Evolutionary conservation across 2,888 invertebrate genomes (phyloP).

Genomic region (Calameuta pallipes): DNA sequence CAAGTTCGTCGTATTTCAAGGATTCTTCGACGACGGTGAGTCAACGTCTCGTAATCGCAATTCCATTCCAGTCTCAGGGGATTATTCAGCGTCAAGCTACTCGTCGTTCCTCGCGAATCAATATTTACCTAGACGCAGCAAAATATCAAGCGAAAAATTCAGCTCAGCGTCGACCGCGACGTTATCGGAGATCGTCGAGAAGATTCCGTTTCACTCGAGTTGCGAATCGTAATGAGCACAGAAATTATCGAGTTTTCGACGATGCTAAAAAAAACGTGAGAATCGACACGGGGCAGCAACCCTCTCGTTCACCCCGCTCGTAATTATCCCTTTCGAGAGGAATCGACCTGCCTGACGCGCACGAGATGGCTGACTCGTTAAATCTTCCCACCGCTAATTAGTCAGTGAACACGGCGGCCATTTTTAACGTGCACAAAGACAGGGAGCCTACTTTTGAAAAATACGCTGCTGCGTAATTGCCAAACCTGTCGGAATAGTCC

Average conservation of each 20-base stretch:
- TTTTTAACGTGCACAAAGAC: neutral
- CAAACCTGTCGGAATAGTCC: neutral
- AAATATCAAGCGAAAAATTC: neutral
- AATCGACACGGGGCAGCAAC: neutral
- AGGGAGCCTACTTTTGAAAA: neutral
- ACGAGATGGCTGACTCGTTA: neutral
- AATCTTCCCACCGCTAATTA: neutral
- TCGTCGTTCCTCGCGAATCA: neutral
- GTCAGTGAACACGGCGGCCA: neutral
- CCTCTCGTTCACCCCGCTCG: neutral
- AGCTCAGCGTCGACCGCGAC: neutral
- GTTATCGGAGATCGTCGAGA: neutral
- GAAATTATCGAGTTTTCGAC: neutral
- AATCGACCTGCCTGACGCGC: neutral
- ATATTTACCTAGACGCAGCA: neutral
- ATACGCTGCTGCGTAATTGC: neutral
- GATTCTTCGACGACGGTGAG: constrained; percentile 74
- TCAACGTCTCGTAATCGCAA: neutral
- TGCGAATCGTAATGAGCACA: neutral
- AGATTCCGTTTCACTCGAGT: neutral
- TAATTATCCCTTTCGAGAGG: neutral
- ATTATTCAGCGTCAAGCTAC: neutral
- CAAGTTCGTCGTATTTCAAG: constrained; percentile 87
- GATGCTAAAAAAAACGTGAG: neutral
- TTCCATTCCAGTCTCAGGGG: neutral